Evolutionary conservation across 2,797 vertebrate species (phyloP).

Genomic region (Lindbergichthys nudifrons): DNA sequence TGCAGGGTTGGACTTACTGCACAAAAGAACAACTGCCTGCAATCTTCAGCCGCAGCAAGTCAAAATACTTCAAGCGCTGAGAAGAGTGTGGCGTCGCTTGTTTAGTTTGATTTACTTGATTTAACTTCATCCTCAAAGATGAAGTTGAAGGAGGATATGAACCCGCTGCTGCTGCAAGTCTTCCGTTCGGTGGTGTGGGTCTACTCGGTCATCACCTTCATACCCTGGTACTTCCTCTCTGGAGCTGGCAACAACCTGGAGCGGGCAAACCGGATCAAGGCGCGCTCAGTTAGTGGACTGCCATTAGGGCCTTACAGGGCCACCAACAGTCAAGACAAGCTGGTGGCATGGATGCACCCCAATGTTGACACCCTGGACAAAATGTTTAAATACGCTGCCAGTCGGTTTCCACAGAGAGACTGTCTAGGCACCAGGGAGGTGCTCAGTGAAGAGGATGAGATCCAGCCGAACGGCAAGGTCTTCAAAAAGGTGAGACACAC

Average conservation of each 20-base stretch:
- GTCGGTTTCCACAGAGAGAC: conserved; percentile 87
- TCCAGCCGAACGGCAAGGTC: conserved; percentile 95
- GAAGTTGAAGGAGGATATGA: conserved; percentile 97
- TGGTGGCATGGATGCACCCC: conserved; percentile 89
- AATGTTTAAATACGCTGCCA: conserved; percentile 91
- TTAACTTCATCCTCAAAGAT: conserved; percentile 75
- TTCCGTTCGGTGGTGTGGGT: conserved; percentile 93
- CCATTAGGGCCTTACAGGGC: conserved; percentile 91
- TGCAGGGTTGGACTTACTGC: conserved; percentile 53
- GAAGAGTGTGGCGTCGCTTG: conserved; percentile 8
- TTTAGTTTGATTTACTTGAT: conserved; percentile 12
- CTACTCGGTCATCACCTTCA: conserved; percentile 93
- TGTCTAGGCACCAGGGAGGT: conserved; percentile 95
- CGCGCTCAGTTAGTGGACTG: conserved; percentile 84
- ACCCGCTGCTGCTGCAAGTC: conserved; percentile 92
- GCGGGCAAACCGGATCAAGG: conserved; percentile 90
- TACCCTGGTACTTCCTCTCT: conserved; percentile 95
- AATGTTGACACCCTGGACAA: conserved; percentile 94
- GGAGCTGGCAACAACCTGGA: conserved; percentile 85
- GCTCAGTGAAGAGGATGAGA: conserved; percentile 96
- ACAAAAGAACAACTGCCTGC: conserved; percentile 18
- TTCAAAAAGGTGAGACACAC: conserved; percentile 94
- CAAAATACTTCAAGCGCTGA: conserved; percentile 3
- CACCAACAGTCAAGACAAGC: conserved; percentile 86
- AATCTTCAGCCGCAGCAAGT: conserved; percentile 22